phyloP scores from a whole-genome alignment of 2,888 invertebrate genomes.

The Brachynemurus nebulosus region DNA sequence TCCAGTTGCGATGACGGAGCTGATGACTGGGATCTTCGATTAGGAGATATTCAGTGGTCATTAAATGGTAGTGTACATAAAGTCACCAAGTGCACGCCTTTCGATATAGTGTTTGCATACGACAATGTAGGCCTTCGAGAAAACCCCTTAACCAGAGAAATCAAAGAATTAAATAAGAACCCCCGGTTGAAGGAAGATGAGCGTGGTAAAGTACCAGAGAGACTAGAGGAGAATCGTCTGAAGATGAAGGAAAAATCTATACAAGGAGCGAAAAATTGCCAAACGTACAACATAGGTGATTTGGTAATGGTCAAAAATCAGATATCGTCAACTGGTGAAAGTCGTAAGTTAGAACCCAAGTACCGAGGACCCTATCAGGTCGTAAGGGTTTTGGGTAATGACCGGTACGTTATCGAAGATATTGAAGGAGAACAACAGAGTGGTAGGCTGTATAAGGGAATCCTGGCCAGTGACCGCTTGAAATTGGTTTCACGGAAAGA shows the following conservation, averaged over 20 bases:
- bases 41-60: constrained; percentile 15
- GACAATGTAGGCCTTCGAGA: no score
- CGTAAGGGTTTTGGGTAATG: neutral
- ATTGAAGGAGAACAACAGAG: neutral
- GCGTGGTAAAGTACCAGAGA: no score
- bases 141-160: neutral
- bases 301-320: constrained; percentile 13
- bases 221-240: neutral
- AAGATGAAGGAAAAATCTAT: neutral
- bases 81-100: constrained; percentile 16
- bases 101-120: no score
- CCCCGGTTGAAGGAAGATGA: no score
- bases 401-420: neutral
- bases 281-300: constrained; percentile 1
- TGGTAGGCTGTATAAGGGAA: neutral
- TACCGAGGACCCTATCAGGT: constrained; percentile 17
- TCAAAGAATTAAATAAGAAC: no score
- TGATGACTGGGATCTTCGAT: constrained; percentile 16
- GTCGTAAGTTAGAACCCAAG: constrained; percentile 17
- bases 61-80: constrained; percentile 15
- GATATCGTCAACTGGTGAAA: constrained; percentile 12
- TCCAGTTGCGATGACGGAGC: constrained; percentile 5
- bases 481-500: neutral
- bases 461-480: neutral
- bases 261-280: neutral